Base-by-base conservation (phyloP, 2,888 invertebrate genomes). In the Epiblema foenella region DNA sequence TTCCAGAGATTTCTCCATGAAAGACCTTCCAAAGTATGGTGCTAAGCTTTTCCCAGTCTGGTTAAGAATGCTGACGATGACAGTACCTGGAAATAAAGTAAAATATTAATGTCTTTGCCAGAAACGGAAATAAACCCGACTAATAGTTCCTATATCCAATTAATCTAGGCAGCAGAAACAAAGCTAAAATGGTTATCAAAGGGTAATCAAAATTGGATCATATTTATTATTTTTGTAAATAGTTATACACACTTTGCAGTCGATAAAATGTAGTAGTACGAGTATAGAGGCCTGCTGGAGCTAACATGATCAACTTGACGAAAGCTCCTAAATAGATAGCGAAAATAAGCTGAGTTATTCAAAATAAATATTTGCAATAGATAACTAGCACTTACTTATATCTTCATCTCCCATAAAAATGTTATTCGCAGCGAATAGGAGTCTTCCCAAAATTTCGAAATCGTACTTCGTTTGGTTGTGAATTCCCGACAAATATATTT, bases 301-400 rank as follows among this genome's bases (percentile, higher is more conserved):
- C n/a, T n/a, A n/a, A n/a, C n/a, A n/a, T n/a, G n/a, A n/a, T n/a
- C n/a, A n/a, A n/a, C n/a, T n/a, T n/a, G n/a, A n/a, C n/a, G n/a
- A n/a, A n/a, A n/a, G n/a, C n/a, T n/a, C n/a, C n/a, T n/a, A n/a
- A n/a, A n/a, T n/a, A n/a, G n/a, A n/a, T n/a, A n/a, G n/a, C n/a
- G n/a, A n/a, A n/a, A n/a, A n/a, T n/a, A n/a, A n/a, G n/a, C n/a
- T n/a, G n/a, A n/a, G n/a, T n/a, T n/a, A n/a, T n/a, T n/a, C n/a
- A n/a, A n/a, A n/a, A n/a, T n/a, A n/a, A n/a, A n/a, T n/a, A n/a
- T n/a, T n/a, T n/a, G n/a, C n/a, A n/a, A n/a, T n/a, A n/a, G n/a
- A n/a, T n/a, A n/a, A n/a, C n/a, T n/a, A n/a, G n/a, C 57, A 60
- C 68, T 68, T 60, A 68, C 68, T 68, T 11, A 68, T 59, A 29